phyloP scores from a whole-genome alignment of 2,113 vertebrate genomes.

The human (Homo sapiens) region GRCh38 chr6:8559501-8560000 shows the following conservation, averaged over 20 bases:
- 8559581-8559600: background rate
- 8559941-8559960: background rate
- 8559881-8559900: background rate
- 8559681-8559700: background rate
- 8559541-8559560: background rate
- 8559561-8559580: background rate
- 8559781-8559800: background rate
- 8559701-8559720: background rate
- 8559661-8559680: background rate
- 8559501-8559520: background rate
- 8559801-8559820: background rate
- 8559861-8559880: background rate
- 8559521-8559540: background rate
- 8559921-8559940: background rate
- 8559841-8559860: background rate
- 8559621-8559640: background rate
- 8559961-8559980: no score
- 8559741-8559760: background rate
- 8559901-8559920: background rate
- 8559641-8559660: background rate
- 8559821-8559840: background rate
- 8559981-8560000: background rate
- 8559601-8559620: background rate
- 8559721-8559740: background rate
- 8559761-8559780: background rate